Evolutionary conservation across 2,797 vertebrate genomes (phyloP).

Genomic region (Sebastes trivittatus): DNA sequence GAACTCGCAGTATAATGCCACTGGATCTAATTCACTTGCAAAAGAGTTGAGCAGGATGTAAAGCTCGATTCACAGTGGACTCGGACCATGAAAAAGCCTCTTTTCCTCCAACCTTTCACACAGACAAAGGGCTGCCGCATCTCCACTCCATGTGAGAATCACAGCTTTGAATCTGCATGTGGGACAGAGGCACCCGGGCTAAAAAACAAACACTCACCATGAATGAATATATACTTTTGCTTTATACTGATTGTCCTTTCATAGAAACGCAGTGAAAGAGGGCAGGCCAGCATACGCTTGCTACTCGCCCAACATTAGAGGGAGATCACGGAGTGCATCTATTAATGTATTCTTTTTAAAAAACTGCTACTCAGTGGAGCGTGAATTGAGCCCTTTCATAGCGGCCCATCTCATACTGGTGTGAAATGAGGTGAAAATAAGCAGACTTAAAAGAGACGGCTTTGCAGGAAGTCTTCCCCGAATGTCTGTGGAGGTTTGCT

Average conservation of each 20-base stretch:
- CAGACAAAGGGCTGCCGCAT: constrained; percentile 73
- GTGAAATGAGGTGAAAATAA: constrained; percentile 83
- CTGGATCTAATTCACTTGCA: constrained; percentile 72
- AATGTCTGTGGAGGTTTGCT: constrained; percentile 68
- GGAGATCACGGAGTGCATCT: constrained; percentile 55
- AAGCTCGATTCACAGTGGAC: constrained; percentile 64
- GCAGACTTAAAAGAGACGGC: constrained; percentile 72
- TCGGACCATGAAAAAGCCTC: constrained; percentile 74
- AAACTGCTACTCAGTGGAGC: constrained; percentile 62
- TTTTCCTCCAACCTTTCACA: constrained; percentile 65
- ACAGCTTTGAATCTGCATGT: constrained; percentile 58
- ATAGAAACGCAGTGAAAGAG: constrained; percentile 37
- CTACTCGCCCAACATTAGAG: constrained; percentile 53
- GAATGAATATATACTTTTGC: constrained; percentile 69
- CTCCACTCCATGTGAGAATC: constrained; percentile 55
- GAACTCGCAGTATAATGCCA: constrained; percentile 51
- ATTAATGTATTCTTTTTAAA: constrained; percentile 81
- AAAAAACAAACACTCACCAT: constrained; percentile 71
- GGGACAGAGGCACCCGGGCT: constrained; percentile 50
- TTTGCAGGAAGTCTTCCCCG: constrained; percentile 67
- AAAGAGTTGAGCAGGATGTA: constrained; percentile 68
- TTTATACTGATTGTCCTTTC: constrained; percentile 51
- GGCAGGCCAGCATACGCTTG: constrained; percentile 42
- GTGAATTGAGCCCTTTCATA: constrained; percentile 76
- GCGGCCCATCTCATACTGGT: constrained; percentile 71